phyloP scores from a whole-genome alignment of 2,797 vertebrate species.

The Linurgus olivaceus region DNA sequence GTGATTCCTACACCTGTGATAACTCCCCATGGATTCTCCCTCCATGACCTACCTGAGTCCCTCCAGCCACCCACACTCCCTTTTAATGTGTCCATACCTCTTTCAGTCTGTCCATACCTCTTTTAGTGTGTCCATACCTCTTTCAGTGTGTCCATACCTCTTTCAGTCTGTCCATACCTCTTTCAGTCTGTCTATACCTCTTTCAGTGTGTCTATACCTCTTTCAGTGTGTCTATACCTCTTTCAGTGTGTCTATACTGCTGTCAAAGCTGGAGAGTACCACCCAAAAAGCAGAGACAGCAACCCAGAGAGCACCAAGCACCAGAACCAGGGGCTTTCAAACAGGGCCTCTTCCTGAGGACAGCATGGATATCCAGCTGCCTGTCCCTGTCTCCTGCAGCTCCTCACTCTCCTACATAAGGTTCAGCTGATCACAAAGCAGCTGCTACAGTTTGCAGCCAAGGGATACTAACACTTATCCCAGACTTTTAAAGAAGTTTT shows the following conservation, averaged over 20 bases:
- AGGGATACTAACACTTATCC: not conserved
- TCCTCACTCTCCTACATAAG: fast-evolving
- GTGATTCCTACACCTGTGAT: not conserved
- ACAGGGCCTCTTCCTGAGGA: not conserved
- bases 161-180: too few relatives aligned
- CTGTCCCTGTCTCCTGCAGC: not conserved
- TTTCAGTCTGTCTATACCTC: too few relatives aligned
- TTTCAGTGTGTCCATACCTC: not conserved
- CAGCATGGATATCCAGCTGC: not conserved
- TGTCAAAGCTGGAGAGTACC: not conserved
- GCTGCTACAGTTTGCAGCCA: not conserved
- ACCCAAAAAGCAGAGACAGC: not conserved
- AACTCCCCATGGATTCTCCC: not conserved
- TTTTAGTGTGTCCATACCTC: too few relatives aligned
- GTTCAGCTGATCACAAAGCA: not conserved
- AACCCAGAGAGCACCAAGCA: not conserved
- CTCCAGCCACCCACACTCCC: not conserved
- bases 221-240: too few relatives aligned
- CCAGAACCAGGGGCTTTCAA: not conserved
- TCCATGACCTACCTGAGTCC: not conserved
- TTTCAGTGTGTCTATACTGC: not conserved
- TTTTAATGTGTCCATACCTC: too few relatives aligned
- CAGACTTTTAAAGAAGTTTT: not conserved
- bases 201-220: too few relatives aligned
- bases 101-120: not conserved